Percentiles rank a stretch among this genome's conserved stretches.
phyloP scores from a whole-genome alignment of 1,140 invertebrate genomes.

The Hypsibius dujardini region DNA sequence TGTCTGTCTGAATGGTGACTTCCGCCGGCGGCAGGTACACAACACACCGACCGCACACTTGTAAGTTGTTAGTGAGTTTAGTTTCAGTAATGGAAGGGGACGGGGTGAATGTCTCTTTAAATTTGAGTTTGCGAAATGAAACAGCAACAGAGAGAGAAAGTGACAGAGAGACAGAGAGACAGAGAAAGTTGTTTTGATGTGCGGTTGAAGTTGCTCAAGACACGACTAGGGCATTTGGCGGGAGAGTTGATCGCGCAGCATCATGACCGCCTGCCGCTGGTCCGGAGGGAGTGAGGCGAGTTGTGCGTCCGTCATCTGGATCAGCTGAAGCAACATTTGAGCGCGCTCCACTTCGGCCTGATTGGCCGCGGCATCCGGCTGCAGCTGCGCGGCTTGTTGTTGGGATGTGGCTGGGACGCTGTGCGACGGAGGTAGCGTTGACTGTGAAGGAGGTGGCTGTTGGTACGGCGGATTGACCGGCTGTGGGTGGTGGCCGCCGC shows the following conservation, averaged over 20 bases:
- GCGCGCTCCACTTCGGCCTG: slow-evolving; percentile 10
- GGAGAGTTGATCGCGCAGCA: neutral
- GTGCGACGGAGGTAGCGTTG: neutral
- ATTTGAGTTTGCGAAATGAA: too few species aligned
- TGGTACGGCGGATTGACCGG: neutral
- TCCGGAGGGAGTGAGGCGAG: neutral
- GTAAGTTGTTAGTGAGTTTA: too few species aligned
- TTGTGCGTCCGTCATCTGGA: slow-evolving; percentile 10
- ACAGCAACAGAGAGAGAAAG: too few species aligned
- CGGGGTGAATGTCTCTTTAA: too few species aligned
- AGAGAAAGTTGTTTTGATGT: too few species aligned
- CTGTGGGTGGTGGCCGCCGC: neutral
- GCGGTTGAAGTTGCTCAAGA: too few species aligned
- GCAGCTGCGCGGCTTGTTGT: neutral
- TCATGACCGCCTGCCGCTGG: slow-evolving; percentile 3
- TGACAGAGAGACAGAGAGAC: too few species aligned
- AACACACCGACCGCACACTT: too few species aligned
- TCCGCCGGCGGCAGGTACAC: too few species aligned
- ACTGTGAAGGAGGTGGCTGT: neutral
- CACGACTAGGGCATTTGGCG: neutral
- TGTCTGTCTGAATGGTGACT: too few species aligned
- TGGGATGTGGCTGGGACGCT: neutral
- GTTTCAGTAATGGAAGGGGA: too few species aligned
- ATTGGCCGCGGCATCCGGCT: neutral
- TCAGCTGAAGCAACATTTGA: neutral